A percentile compares a stretch with the other conserved stretches of the same genome.
Conservation (phyloP, 64 coral and sea anemone genomes). For the Anthopleura sola region DNA sequence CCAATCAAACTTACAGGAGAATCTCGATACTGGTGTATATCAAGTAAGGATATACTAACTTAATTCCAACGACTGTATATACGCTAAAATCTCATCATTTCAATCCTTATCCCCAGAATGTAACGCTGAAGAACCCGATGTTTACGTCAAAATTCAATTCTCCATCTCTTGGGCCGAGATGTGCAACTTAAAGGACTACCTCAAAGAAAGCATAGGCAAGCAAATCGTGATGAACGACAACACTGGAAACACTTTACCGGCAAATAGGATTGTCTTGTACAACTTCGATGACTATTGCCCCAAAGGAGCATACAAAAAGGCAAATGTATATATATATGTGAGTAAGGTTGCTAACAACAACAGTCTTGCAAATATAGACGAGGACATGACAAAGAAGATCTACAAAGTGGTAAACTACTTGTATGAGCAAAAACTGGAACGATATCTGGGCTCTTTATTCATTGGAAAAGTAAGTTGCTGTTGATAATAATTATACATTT, state of each 20-base stretch:
- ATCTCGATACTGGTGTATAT: no score
- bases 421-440: constrained; percentile 24
- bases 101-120: not conserved
- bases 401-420: constrained; percentile 26
- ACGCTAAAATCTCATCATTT: no score
- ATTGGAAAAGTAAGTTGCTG: constrained; percentile 27
- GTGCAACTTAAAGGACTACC: constrained; percentile 29
- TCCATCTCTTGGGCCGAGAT: constrained; percentile 42
- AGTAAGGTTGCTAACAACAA: not conserved
- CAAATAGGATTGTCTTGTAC: not conserved
- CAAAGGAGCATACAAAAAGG: not conserved
- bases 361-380: not conserved
- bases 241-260: not conserved
- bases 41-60: no score
- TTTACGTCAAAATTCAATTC: constrained; percentile 40
- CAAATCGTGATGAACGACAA: constrained; percentile 12
- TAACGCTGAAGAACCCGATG: constrained; percentile 12
- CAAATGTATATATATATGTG: not conserved
- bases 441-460: constrained; percentile 24
- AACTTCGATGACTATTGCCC: constrained; percentile 49
- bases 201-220: constrained; percentile 27
- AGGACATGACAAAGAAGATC: constrained; percentile 27
- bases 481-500: no score
- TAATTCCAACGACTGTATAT: no score
- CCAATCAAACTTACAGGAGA: no score